These are phyloP conservation scores for Eurystomus glaucurus DNA, from an alignment of 2,797 vertebrate species.

Conservation along the genomic window DNA sequence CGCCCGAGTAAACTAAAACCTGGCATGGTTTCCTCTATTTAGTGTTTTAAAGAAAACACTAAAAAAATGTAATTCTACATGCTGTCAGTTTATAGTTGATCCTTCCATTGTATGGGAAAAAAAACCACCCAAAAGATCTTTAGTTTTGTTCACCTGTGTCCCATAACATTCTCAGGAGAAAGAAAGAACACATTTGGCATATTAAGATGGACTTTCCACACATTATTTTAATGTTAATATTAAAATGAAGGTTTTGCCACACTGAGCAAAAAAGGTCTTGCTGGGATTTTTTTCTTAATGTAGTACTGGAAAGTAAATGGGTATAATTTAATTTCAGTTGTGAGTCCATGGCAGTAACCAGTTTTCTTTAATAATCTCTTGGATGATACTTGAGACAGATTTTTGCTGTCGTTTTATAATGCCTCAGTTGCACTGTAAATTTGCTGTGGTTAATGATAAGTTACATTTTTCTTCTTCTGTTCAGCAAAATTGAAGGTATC, in stretches of 20 bases:
- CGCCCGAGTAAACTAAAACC: background rate
- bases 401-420: background rate
- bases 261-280: background rate
- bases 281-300: background rate
- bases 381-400: background rate
- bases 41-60: background rate
- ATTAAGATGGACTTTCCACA: background rate
- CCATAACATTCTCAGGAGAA: rapidly evolving
- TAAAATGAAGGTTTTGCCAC: background rate
- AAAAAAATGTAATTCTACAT: background rate
- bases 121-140: rapidly evolving
- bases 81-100: background rate
- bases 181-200: background rate
- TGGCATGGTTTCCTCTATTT: background rate
- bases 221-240: background rate
- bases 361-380: background rate
- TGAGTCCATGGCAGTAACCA: background rate
- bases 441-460: background rate
- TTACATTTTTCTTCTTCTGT: conserved; percentile 16
- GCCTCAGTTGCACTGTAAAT: background rate
- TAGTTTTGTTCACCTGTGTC: background rate
- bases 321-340: background rate
- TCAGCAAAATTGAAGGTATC: conserved; percentile 90
- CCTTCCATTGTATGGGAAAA: background rate
- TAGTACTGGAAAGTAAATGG: background rate